Evolutionary conservation across 2,113 vertebrate genomes (phyloP).

Genomic region (Hyaena hyaena): DNA sequence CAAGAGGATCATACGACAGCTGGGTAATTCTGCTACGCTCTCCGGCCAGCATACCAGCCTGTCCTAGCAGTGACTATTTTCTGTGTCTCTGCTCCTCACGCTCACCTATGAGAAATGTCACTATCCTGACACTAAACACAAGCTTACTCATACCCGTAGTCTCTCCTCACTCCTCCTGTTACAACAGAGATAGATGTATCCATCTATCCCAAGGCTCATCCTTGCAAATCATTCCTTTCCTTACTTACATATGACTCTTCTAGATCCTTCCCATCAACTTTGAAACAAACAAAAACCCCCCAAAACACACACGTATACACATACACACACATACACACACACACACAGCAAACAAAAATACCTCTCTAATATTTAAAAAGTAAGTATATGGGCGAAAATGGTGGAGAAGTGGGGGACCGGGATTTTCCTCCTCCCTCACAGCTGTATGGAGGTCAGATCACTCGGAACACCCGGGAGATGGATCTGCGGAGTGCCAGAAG

Average conservation of each 20-base stretch:
- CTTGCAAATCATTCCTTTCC: neutral
- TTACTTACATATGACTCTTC: neutral
- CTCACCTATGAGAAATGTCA: neutral
- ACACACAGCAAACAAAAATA: neutral
- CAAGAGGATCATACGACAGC: neutral
- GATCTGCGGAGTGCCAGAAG: too few relatives aligned
- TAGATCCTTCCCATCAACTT: neutral
- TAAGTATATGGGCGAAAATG: neutral
- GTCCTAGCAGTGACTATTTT: neutral
- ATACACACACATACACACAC: too few relatives aligned
- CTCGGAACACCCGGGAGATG: too few relatives aligned
- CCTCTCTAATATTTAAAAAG: neutral
- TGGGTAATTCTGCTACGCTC: neutral
- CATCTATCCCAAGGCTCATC: neutral
- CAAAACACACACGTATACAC: too few relatives aligned
- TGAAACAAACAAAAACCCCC: neutral
- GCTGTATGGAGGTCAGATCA: too few relatives aligned
- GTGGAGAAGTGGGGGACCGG: too few relatives aligned
- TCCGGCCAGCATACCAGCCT: neutral
- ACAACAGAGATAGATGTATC: neutral
- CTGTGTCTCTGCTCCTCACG: neutral
- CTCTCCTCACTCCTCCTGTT: neutral
- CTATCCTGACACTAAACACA: neutral
- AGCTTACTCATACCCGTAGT: neutral
- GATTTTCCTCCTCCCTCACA: too few relatives aligned